Percentiles rank a stretch among this genome's conserved stretches.
Evolutionary conservation across 2,888 invertebrate genomes (phyloP).

Genomic region (Abrostola tripartita): DNA sequence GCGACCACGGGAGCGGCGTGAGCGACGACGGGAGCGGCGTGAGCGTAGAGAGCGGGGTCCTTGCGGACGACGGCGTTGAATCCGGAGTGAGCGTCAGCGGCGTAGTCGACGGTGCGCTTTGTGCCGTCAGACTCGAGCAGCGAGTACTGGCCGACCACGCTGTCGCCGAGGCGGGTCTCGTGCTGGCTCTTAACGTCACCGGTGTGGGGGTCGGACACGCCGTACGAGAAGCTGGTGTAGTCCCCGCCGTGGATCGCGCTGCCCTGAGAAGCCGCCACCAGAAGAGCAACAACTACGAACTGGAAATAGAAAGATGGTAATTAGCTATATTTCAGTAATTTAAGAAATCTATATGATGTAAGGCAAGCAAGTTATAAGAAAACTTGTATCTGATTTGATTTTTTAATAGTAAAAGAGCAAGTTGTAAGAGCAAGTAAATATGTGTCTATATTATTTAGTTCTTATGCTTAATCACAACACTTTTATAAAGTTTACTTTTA

Average conservation of each 20-base stretch:
- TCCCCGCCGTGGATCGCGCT: slow-evolving; percentile 79
- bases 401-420: too few relatives aligned
- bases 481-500: background rate
- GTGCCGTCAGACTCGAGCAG: slow-evolving; percentile 89
- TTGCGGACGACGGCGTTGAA: slow-evolving; percentile 88
- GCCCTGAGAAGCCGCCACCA: slow-evolving; percentile 81
- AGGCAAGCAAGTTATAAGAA: too few relatives aligned
- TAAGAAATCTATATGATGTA: background rate
- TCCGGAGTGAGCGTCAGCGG: slow-evolving; percentile 85
- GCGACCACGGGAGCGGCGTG: slow-evolving; percentile 75
- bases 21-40: slow-evolving; percentile 69
- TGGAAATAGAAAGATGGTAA: slow-evolving; percentile 63
- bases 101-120: slow-evolving; percentile 90
- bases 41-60: slow-evolving; percentile 75
- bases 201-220: slow-evolving; percentile 84
- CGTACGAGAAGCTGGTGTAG: slow-evolving; percentile 84
- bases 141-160: slow-evolving; percentile 87
- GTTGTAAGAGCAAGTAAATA: too few relatives aligned
- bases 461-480: background rate
- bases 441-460: too few relatives aligned
- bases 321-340: background rate
- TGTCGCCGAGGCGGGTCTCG: slow-evolving; percentile 90
- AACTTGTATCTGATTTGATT: too few relatives aligned
- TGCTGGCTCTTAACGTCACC: slow-evolving; percentile 88
- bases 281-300: slow-evolving; percentile 81